phyloP scores from a whole-genome alignment of 1,140 invertebrate genomes.

The Euwallacea similis region DNA sequence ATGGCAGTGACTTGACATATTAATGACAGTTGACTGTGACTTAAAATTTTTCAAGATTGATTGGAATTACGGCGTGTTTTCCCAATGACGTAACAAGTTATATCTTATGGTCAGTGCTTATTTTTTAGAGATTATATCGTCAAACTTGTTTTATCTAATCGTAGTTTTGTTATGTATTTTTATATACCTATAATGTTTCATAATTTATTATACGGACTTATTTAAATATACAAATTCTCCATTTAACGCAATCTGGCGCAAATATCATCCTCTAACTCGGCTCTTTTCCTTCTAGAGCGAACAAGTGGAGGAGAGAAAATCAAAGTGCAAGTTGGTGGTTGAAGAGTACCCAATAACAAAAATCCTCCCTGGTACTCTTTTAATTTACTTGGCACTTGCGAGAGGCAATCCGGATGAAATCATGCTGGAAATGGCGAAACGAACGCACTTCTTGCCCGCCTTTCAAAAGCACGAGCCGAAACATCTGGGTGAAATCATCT shows the following conservation, averaged over 20 bases:
- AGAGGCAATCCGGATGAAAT: conserved; percentile 40
- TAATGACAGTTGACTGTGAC: too few species aligned
- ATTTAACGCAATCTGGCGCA: background rate
- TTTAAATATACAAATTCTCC: background rate
- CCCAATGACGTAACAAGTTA: too few species aligned
- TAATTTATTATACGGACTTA: background rate
- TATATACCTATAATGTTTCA: background rate
- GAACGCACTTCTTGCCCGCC: conserved; percentile 38
- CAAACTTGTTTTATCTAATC: conserved; percentile 1
- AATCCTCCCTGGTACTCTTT: conserved; percentile 42
- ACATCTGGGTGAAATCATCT: conserved; percentile 21
- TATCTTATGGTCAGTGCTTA: background rate
- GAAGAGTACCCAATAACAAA: conserved; percentile 32
- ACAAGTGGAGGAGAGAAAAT: conserved; percentile 18
- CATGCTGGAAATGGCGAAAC: conserved; percentile 42
- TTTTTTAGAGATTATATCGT: background rate
- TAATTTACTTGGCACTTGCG: conserved; percentile 46
- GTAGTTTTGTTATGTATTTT: background rate
- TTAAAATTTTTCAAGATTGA: too few species aligned
- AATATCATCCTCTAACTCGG: background rate
- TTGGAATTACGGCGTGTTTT: too few species aligned
- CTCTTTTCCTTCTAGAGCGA: conserved; percentile 26
- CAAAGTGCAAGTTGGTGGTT: conserved; percentile 40
- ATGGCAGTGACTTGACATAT: too few species aligned
- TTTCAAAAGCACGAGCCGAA: conserved; percentile 22